These are phyloP conservation scores for Sebastiscus albofasciatus DNA, from an alignment of 2,797 vertebrate genomes.

Conservation along the genomic window DNA sequence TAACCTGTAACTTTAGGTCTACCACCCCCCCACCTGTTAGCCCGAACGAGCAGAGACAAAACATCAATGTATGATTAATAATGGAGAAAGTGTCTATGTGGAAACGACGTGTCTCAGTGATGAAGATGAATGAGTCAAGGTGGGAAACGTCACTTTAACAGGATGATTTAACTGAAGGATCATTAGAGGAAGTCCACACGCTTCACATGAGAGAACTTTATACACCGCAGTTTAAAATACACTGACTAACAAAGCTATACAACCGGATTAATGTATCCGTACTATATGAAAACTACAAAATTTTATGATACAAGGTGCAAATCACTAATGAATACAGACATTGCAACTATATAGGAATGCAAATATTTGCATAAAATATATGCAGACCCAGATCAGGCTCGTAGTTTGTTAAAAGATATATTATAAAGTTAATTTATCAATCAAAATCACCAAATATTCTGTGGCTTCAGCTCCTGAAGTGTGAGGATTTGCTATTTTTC, in stretches of 20 bases:
- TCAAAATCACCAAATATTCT: too few relatives aligned
- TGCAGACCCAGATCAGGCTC: too few relatives aligned
- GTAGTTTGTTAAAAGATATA: too few relatives aligned
- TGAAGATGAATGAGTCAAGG: conserved; percentile 65
- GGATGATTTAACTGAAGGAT: neutral
- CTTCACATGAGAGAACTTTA: neutral
- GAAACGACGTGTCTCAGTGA: conserved; percentile 41
- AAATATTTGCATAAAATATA: too few relatives aligned
- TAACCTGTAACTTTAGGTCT: conserved; percentile 85
- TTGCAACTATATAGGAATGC: too few relatives aligned
- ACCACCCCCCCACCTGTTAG: conserved; percentile 52
- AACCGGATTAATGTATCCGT: neutral
- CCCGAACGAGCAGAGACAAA: conserved; percentile 65
- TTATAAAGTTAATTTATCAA: too few relatives aligned
- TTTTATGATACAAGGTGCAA: too few relatives aligned
- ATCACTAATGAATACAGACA: too few relatives aligned
- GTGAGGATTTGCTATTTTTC: too few relatives aligned
- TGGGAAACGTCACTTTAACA: conserved; percentile 4
- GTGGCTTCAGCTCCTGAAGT: too few relatives aligned
- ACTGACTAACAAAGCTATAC: neutral
- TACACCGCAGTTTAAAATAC: neutral
- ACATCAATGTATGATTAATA: conserved; percentile 74
- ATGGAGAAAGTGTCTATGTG: conserved; percentile 33
- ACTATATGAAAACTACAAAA: too few relatives aligned
- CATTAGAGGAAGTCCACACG: neutral